Evolutionary conservation across 2,113 vertebrate genomes (phyloP).

Genomic region (Dicaeum eximium): DNA sequence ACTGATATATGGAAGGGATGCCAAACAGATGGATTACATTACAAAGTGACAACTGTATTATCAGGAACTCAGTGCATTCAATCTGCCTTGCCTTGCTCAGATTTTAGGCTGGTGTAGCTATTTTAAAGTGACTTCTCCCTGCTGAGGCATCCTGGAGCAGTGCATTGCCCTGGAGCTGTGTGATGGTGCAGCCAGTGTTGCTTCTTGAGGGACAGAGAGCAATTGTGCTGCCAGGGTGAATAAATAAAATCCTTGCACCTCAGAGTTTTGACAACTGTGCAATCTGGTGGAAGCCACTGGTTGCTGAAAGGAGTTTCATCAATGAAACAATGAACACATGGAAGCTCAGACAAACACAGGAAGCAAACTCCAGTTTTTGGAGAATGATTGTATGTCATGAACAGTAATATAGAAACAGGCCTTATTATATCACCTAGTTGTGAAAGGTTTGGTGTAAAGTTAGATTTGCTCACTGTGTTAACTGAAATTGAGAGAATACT

Average conservation of each 20-base stretch:
- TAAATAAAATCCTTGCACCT: background rate
- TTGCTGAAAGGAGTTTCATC: background rate
- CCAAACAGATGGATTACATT: background rate
- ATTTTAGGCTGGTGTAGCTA: background rate
- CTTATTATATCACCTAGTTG: background rate
- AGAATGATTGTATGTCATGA: background rate
- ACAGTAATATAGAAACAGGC: background rate
- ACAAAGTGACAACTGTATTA: background rate
- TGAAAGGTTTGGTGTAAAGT: background rate
- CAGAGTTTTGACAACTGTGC: background rate
- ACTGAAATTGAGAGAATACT: background rate
- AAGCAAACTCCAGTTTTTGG: background rate
- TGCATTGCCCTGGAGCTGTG: background rate
- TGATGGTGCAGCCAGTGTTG: background rate
- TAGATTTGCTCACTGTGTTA: background rate
- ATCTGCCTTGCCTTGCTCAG: background rate
- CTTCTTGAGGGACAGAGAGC: background rate
- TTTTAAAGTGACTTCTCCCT: background rate
- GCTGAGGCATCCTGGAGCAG: background rate
- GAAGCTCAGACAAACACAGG: background rate
- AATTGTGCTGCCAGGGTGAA: accelerated
- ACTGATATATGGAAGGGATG: background rate
- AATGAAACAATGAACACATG: background rate
- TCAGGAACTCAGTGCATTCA: background rate
- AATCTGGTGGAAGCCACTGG: background rate